Conservation (phyloP, 2,888 invertebrate species). For the Brachylomia viminalis region DNA sequence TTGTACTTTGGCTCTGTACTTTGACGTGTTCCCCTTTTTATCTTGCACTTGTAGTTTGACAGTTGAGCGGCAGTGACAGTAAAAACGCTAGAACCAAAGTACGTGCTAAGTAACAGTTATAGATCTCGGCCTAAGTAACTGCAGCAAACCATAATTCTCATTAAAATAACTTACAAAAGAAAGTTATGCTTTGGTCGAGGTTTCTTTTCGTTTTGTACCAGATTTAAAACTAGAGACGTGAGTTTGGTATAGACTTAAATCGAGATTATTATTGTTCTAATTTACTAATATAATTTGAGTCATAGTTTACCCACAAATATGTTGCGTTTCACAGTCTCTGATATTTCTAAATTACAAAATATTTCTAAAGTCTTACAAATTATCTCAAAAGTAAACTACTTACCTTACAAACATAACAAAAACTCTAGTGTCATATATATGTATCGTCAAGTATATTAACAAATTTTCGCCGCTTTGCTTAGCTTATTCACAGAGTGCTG, state of each 20-base stretch:
- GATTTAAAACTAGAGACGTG: background rate
- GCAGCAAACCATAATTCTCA: background rate
- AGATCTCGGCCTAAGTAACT: background rate
- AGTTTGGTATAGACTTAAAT: background rate
- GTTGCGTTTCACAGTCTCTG: background rate
- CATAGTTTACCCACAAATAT: background rate
- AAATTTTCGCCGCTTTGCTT: slow-evolving; percentile 46
- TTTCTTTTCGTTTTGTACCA: background rate
- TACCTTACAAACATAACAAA: background rate
- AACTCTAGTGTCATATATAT: background rate
- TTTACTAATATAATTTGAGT: background rate
- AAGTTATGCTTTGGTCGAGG: background rate
- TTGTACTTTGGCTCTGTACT: too few relatives aligned
- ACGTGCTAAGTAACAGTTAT: background rate
- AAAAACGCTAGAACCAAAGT: background rate
- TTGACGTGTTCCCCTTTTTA: background rate
- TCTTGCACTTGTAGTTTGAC: background rate
- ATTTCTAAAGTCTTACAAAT: background rate
- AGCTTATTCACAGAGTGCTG: slow-evolving; percentile 48
- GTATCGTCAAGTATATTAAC: slow-evolving; percentile 49
- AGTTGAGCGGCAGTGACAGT: background rate
- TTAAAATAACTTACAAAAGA: background rate
- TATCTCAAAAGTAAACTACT: too few relatives aligned
- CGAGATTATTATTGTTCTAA: background rate
- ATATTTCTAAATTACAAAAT: background rate